Evolutionary conservation across 1,140 invertebrate genomes (phyloP).

Genomic region (Bacillus rossius): DNA sequence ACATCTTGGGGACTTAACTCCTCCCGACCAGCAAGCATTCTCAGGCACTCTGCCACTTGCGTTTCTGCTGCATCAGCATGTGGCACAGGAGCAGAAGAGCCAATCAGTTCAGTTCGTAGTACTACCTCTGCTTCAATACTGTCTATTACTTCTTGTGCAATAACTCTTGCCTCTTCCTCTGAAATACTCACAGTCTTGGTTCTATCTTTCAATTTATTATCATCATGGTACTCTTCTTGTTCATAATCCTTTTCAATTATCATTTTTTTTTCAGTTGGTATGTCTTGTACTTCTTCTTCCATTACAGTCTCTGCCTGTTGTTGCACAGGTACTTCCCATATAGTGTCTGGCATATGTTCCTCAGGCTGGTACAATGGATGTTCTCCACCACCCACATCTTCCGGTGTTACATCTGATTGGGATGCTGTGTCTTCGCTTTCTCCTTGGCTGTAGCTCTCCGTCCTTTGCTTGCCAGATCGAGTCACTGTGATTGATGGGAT

Average conservation of each 20-base stretch:
- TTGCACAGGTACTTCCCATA: conserved; percentile 58
- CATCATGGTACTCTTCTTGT: conserved; percentile 5
- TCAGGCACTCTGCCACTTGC: conserved; percentile 43
- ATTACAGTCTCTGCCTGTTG: conserved; percentile 34
- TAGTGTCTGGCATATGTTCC: conserved; percentile 42
- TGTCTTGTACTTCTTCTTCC: conserved; percentile 31
- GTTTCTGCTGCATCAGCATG: conserved; percentile 27
- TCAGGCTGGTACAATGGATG: conserved; percentile 22
- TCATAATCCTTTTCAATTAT: conserved; percentile 39
- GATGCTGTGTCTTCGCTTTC: conserved; percentile 52
- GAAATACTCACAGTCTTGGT: conserved; percentile 20
- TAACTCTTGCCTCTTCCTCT: conserved; percentile 40
- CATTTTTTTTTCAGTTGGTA: conserved; percentile 32
- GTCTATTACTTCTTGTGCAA: conserved; percentile 47
- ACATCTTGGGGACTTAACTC: conserved; percentile 42
- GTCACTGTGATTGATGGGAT: conserved; percentile 22
- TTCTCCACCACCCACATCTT: conserved; percentile 12
- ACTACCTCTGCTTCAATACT: conserved; percentile 48
- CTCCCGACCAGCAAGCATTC: conserved; percentile 42
- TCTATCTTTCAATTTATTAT: conserved; percentile 12
- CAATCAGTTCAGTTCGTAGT: conserved; percentile 32
- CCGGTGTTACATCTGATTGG: conserved; percentile 46
- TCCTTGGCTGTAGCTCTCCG: conserved; percentile 22
- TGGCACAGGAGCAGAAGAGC: conserved; percentile 18
- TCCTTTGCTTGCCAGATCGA: conserved; percentile 20